Conservation (phyloP, 2,113 vertebrate species). For the Tonatia bakeri region DNA sequence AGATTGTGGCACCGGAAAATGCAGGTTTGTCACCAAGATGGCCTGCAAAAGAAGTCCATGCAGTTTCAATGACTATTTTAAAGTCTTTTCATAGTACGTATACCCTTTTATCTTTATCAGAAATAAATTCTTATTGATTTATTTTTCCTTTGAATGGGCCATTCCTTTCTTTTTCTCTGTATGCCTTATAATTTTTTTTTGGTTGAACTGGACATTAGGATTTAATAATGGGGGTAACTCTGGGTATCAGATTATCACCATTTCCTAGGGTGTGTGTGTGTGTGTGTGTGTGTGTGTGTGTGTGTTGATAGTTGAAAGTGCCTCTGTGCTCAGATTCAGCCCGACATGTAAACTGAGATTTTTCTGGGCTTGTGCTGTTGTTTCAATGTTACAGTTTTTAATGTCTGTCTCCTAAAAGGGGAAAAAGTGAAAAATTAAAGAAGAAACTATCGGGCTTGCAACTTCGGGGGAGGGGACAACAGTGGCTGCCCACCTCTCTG, state of each 20-base stretch:
- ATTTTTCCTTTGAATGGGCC: background rate
- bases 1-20: slow-evolving; percentile 61
- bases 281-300: background rate
- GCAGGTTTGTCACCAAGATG: background rate
- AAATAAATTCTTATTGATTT: background rate
- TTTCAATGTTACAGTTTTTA: background rate
- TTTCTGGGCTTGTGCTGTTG: background rate
- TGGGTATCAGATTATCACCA: background rate
- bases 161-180: background rate
- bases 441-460: background rate
- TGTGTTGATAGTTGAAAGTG: background rate
- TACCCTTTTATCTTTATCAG: background rate
- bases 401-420: background rate
- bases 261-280: background rate
- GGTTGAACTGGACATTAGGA: background rate
- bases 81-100: background rate
- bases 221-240: background rate
- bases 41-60: background rate
- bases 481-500: background rate
- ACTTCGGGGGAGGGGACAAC: no score
- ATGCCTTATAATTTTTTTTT: background rate
- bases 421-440: background rate
- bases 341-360: background rate
- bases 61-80: background rate
- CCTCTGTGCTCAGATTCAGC: background rate